These are phyloP conservation scores for human (Homo sapiens) DNA, from an alignment of 2,113 vertebrate species.

Conservation along the genomic window DNA sequence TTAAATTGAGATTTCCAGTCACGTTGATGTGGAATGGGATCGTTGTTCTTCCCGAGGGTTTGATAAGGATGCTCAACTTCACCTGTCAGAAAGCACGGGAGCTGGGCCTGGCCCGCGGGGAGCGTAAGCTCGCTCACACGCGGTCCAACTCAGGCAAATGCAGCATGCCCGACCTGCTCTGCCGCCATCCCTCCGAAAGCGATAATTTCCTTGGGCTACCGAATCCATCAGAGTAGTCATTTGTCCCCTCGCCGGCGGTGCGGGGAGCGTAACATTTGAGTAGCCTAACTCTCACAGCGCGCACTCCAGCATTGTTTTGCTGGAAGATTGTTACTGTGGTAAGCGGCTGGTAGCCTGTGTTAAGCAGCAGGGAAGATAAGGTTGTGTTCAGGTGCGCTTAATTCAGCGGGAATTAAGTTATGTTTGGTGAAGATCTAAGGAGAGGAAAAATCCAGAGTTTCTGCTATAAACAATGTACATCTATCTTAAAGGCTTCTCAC, in stretches of 20 bases:
- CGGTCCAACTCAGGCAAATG: neutral
- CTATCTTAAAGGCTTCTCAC: neutral
- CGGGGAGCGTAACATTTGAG: neutral
- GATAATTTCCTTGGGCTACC: neutral
- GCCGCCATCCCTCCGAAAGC: neutral
- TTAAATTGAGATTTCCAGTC: neutral
- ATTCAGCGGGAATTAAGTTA: neutral
- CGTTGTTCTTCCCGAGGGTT: neutral
- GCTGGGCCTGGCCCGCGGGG: neutral
- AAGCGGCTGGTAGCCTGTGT: neutral
- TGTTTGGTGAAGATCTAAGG: neutral
- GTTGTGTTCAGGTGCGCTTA: neutral
- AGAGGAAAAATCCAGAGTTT: neutral
- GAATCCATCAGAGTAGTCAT: conserved; percentile 37
- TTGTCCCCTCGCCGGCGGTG: neutral
- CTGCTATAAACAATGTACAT: neutral
- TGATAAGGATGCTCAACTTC: neutral
- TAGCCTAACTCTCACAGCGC: conserved; percentile 50
- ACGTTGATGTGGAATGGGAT: neutral
- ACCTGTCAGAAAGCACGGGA: neutral
- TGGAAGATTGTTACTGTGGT: neutral
- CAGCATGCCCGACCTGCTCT: neutral
- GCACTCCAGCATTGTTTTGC: neutral
- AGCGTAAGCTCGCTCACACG: neutral
- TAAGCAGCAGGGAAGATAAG: neutral